phyloP scores from a whole-genome alignment of 2,888 invertebrate genomes.

The Acleris literana region DNA sequence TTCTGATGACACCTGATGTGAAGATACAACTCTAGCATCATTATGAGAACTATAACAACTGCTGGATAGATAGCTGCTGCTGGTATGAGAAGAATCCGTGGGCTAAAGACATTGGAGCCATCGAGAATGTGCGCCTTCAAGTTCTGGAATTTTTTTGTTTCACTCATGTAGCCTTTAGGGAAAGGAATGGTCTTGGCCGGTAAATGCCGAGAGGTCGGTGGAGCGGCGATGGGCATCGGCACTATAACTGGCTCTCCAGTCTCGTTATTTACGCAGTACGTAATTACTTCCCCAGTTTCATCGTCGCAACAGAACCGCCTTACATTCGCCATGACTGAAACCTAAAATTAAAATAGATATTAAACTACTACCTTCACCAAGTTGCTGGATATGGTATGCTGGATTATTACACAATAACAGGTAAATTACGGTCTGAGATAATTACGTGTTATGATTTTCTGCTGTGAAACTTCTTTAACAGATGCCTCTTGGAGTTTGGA shows the following conservation, averaged over 20 bases:
- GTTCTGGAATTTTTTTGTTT: slow-evolving; percentile 63
- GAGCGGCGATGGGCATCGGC: slow-evolving; percentile 18
- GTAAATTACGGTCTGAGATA: no score
- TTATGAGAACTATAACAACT: slow-evolving; percentile 75
- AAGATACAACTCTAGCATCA: slow-evolving; percentile 83
- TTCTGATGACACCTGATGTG: slow-evolving; percentile 88
- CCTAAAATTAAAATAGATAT: slow-evolving; percentile 9
- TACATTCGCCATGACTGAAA: slow-evolving; percentile 45
- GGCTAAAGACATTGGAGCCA: slow-evolving; percentile 69
- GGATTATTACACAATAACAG: no score
- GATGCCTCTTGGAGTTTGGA: no score
- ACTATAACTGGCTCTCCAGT: slow-evolving; percentile 71
- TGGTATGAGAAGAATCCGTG: slow-evolving; percentile 83
- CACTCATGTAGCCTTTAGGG: slow-evolving; percentile 58
- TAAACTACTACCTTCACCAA: no score
- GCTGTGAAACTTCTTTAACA: no score
- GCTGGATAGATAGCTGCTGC: slow-evolving; percentile 84
- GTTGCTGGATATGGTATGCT: no score
- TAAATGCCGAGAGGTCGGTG: slow-evolving; percentile 29
- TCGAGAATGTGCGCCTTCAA: slow-evolving; percentile 67
- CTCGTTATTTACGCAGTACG: slow-evolving; percentile 72
- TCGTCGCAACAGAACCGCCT: slow-evolving; percentile 66
- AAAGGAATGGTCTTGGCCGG: slow-evolving; percentile 51
- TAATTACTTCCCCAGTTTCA: slow-evolving; percentile 80
- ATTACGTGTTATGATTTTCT: no score